A percentile compares a stretch with the other conserved stretches of the same genome.
phyloP scores from a whole-genome alignment of 2,888 invertebrate species.

The Limnephilus rhombicus region DNA sequence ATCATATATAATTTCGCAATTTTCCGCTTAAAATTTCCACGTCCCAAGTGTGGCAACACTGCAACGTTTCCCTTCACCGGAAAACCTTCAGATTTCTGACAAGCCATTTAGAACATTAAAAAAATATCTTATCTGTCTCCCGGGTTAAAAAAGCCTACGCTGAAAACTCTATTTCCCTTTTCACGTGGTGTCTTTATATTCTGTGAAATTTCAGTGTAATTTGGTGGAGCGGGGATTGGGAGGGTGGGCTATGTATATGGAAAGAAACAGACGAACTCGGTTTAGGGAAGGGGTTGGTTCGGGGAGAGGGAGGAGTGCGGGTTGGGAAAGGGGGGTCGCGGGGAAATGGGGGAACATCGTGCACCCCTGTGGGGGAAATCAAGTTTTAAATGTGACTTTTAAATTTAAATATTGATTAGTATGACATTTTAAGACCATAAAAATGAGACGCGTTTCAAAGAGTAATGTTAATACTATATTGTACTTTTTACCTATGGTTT shows the following conservation, averaged over 20 bases:
- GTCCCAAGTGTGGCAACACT: conserved; percentile 54
- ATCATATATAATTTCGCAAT: conserved; percentile 61
- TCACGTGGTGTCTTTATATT: conserved; percentile 15
- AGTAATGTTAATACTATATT: no score
- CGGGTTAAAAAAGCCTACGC: no score
- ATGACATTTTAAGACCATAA: not conserved
- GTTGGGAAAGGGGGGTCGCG: conserved; percentile 65
- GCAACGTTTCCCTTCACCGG: conserved; percentile 40
- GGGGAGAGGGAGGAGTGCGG: conserved; percentile 69
- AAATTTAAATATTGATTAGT: not conserved
- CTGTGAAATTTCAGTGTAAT: conserved; percentile 43
- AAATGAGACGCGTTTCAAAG: no score
- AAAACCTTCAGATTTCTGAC: conserved; percentile 14
- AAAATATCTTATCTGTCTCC: not conserved
- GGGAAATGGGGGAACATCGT: conserved; percentile 50
- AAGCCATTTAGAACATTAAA: conserved; percentile 5
- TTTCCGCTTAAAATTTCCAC: conserved; percentile 61
- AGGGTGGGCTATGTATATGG: conserved; percentile 60
- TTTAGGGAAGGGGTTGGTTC: conserved; percentile 69
- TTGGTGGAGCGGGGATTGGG: conserved; percentile 40
- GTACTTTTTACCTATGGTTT: no score
- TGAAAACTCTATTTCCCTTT: not conserved
- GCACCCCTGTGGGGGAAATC: conserved; percentile 61
- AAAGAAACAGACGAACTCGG: conserved; percentile 66
- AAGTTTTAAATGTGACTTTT: conserved; percentile 56